Evolutionary conservation across 2,113 vertebrate genomes (phyloP), one percentile per base, ranked within the genome.

Genomic region (Hyla sarda): DNA sequence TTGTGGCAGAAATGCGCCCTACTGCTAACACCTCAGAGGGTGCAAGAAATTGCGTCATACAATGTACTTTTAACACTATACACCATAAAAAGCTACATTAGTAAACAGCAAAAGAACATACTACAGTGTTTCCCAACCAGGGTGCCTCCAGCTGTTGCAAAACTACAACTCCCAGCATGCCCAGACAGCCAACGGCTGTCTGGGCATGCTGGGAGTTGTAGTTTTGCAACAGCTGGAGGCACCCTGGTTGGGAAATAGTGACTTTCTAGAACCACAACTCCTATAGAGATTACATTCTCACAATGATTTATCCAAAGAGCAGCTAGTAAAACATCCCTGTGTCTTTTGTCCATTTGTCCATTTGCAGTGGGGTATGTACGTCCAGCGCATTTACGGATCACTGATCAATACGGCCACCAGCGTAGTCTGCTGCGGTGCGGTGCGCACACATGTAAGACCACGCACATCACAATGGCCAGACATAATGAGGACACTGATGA

Each of bases 401-500:
- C 12, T n/a, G 56, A 47, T 45, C 34, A 25, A 41, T 62, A 65
- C 4, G 23, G 9, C 56, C 78, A 81, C 41, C 56, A 19, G 37
- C 78, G 47, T 34, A 19, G 32, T 79, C 74, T 79, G 19, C 28
- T 13, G 30, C n/a, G 28, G 32, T 58, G 30, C 28, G 16, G 37
- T 45, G 32, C 23, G 21, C 77, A 41, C 48, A 56, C 77, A 41
- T 25, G 13, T 34, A 69, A 69, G 48, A 52, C 17, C 74, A 76
- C 0, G 19, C 60, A 67, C 41, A 47, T 74, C 50, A 73, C 78
- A 65, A 32, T 69, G 41, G 17, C 65, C 65, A 54, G 58, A 14
- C 60, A 25, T 85, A 79, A 80, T 81, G 76, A 86, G 47, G 25
- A 71, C 48, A 56, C 23, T 85, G 62, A 60, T 86, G 50, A 62